phyloP scores from a whole-genome alignment of 2,888 invertebrate genomes.

The Lacanobia oleracea region DNA sequence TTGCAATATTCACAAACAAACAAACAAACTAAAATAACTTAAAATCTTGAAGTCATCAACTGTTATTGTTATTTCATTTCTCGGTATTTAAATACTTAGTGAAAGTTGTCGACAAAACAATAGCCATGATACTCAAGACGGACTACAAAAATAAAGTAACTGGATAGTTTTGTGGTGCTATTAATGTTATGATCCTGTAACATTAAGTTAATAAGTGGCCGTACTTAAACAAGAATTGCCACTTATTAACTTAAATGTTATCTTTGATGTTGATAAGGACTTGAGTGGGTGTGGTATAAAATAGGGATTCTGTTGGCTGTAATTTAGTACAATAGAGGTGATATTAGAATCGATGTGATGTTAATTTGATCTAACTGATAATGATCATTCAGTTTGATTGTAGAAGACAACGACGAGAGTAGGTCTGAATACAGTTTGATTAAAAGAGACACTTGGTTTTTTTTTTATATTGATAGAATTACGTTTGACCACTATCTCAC shows the following conservation, averaged over 20 bases:
- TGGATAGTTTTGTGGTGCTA: neutral
- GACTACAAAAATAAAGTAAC: slow-evolving; percentile 14
- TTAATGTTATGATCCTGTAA: slow-evolving; percentile 19
- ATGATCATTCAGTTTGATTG: too few relatives aligned
- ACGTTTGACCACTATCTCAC: too few relatives aligned
- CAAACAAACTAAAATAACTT: neutral
- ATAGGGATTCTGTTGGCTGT: neutral
- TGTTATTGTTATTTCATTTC: slow-evolving; percentile 29
- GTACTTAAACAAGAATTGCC: too few relatives aligned
- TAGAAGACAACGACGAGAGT: too few relatives aligned
- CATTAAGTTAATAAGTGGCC: slow-evolving; percentile 23
- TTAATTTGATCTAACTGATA: too few relatives aligned
- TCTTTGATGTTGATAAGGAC: neutral
- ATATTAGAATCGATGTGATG: neutral
- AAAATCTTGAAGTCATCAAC: slow-evolving; percentile 11
- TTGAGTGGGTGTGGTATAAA: neutral
- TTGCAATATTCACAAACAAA: slow-evolving; percentile 3
- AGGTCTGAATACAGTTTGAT: too few relatives aligned
- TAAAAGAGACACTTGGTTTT: too few relatives aligned
- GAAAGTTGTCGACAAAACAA: slow-evolving; percentile 29
- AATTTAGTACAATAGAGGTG: neutral
- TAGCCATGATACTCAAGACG: slow-evolving; percentile 9
- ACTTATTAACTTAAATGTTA: too few relatives aligned
- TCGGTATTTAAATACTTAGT: slow-evolving; percentile 25
- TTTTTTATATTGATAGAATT: too few relatives aligned